Percentiles rank a stretch among this genome's conserved stretches.
These are phyloP conservation scores for Eupithecia centaureata DNA, from an alignment of 2,888 invertebrate genomes.

Conservation along the genomic window DNA sequence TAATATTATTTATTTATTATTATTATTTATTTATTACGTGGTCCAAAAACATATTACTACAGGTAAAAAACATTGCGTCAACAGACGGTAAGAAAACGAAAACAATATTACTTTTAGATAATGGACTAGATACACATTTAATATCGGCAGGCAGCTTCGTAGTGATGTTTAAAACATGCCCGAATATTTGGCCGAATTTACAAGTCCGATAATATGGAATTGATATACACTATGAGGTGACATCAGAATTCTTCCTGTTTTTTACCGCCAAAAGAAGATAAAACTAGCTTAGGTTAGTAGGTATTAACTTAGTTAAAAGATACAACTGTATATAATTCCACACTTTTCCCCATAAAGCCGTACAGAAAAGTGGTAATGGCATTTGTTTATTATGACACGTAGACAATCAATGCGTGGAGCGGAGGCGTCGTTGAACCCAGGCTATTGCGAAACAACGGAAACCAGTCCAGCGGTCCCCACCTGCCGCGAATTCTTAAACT, in stretches of 20 bases:
- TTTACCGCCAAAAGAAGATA: neutral
- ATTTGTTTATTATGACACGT: conserved; percentile 63
- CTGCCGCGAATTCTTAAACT: conserved; percentile 82
- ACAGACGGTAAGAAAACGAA: conserved; percentile 27
- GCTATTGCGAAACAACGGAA: conserved; percentile 84
- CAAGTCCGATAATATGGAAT: conserved; percentile 18
- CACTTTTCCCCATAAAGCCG: no score
- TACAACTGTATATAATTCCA: no score
- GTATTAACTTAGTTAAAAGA: no score
- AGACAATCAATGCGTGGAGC: conserved; percentile 75
- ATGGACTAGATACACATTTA: conserved; percentile 39
- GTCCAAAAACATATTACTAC: neutral
- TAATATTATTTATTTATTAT: no score
- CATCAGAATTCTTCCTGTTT: conserved; percentile 9
- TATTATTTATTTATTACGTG: neutral
- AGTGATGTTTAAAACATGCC: conserved; percentile 36
- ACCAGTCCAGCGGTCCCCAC: conserved; percentile 76
- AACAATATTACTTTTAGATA: conserved; percentile 41
- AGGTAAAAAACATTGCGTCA: conserved; percentile 3
- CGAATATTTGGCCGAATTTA: conserved; percentile 28
- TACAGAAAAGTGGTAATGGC: conserved; percentile 2
- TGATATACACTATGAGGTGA: conserved; percentile 1
- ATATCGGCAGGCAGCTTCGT: conserved; percentile 26
- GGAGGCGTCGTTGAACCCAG: conserved; percentile 82
- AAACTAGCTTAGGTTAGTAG: no score